A percentile compares a stretch with the other conserved stretches of the same genome.
Conservation (phyloP, 2,113 vertebrate genomes). For the Aspiorhynchus laticeps region DNA sequence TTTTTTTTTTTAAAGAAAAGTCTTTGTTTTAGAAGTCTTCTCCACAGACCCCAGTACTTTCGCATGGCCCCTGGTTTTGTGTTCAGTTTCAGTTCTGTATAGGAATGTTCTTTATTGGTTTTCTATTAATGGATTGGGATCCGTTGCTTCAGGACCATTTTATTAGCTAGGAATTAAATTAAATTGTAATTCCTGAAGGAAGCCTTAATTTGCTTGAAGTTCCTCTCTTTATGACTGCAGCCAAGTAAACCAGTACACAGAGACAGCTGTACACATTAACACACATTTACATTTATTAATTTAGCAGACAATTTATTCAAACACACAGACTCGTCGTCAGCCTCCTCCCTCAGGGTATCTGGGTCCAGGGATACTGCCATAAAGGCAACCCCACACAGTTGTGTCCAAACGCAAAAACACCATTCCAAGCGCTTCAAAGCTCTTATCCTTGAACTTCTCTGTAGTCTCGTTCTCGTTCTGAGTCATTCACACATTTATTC, state of each 20-base stretch:
- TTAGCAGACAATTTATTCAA: too few species aligned
- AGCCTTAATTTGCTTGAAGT: conserved; percentile 22
- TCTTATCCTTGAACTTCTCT: neutral
- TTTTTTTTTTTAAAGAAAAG: neutral
- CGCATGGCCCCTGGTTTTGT: neutral
- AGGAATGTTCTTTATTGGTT: neutral
- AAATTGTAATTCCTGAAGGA: conserved; percentile 7
- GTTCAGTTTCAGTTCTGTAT: neutral
- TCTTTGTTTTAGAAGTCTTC: neutral
- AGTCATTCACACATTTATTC: conserved; percentile 1
- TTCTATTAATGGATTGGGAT: neutral
- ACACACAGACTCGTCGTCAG: neutral
- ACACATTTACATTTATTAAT: neutral
- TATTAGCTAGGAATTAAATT: conserved; percentile 1
- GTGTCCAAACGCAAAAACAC: neutral
- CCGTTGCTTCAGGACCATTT: neutral
- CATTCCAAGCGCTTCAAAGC: conserved; percentile 1
- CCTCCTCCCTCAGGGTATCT: conserved; percentile 13
- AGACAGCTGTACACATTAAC: conserved; percentile 33
- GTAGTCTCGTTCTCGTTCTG: neutral
- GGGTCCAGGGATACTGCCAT: conserved; percentile 36
- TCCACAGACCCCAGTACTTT: neutral
- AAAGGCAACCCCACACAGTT: conserved; percentile 33
- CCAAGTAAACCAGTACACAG: conserved; percentile 25
- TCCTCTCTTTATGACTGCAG: conserved; percentile 4